These are phyloP conservation scores for Pachyuromys duprasi DNA, from an alignment of 2,797 vertebrate genomes.

Conservation along the genomic window DNA sequence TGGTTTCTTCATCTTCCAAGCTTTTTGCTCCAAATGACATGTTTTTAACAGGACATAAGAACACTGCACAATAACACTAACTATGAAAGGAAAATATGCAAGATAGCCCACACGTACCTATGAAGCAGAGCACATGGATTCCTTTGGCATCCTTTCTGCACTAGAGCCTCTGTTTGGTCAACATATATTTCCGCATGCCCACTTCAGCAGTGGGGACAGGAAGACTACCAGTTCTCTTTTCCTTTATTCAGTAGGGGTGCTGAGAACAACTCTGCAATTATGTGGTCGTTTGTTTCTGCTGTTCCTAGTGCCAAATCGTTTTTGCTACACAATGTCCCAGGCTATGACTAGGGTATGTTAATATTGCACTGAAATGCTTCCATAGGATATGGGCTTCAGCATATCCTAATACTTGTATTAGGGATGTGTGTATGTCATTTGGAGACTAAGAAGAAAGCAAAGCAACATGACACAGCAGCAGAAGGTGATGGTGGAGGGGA, in stretches of 20 bases:
- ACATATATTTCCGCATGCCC: not conserved
- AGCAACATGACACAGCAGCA: not conserved
- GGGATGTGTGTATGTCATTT: not conserved
- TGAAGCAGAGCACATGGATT: not conserved
- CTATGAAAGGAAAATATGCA: not conserved
- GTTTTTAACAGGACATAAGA: constrained; percentile 37
- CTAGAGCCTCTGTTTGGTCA: constrained; percentile 34
- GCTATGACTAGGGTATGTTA: not conserved
- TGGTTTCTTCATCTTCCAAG: constrained; percentile 31
- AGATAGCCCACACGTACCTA: too few species aligned
- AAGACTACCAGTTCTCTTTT: not conserved
- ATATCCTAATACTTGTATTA: too few species aligned
- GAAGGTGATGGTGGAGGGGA: not conserved
- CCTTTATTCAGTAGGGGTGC: not conserved
- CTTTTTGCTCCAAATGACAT: constrained; percentile 35
- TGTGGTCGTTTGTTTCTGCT: not conserved
- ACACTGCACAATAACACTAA: not conserved
- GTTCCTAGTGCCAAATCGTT: constrained; percentile 21
- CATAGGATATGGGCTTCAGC: not conserved
- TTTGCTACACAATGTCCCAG: not conserved
- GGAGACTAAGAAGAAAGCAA: constrained; percentile 20
- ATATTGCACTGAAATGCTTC: constrained; percentile 41
- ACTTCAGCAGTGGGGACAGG: not conserved
- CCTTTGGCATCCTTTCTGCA: not conserved
- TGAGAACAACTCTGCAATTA: not conserved